These are phyloP conservation scores for Suillia variegata DNA, from an alignment of 2,888 invertebrate genomes.

Conservation along the genomic window DNA sequence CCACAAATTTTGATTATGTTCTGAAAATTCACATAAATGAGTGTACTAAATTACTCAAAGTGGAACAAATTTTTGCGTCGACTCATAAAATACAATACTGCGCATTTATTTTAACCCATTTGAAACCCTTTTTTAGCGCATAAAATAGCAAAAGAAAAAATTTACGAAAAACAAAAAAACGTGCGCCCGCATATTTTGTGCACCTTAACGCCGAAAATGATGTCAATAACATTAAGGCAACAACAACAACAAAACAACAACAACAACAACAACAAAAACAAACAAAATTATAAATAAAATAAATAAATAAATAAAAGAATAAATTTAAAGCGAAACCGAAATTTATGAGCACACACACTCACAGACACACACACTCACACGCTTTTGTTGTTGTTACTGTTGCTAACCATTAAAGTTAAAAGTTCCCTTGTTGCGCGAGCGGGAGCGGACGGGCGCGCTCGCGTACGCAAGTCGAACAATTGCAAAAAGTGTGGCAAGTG, in stretches of 20 bases:
- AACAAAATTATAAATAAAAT: no score
- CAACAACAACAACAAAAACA: no score
- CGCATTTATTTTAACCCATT: background rate
- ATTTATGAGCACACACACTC: background rate
- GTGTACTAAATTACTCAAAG: background rate
- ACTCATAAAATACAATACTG: background rate
- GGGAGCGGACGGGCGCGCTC: no score
- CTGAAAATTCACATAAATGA: background rate
- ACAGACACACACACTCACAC: no score
- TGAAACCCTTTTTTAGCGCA: background rate
- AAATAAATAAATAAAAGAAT: no score
- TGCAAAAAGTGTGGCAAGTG: no score
- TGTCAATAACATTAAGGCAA: no score
- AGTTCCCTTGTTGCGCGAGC: no score
- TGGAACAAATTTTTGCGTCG: constrained; percentile 4
- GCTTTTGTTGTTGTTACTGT: no score
- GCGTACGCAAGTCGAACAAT: no score
- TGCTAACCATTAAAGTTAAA: no score
- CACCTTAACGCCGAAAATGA: background rate
- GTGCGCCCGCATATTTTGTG: background rate
- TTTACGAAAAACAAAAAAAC: background rate
- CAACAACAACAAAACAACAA: no score
- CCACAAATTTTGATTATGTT: background rate
- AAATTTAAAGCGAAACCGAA: background rate
- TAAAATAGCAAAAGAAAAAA: background rate